Base-by-base conservation (phyloP, 2,888 invertebrate genomes). In the Pachliopta kotzebuea region DNA sequence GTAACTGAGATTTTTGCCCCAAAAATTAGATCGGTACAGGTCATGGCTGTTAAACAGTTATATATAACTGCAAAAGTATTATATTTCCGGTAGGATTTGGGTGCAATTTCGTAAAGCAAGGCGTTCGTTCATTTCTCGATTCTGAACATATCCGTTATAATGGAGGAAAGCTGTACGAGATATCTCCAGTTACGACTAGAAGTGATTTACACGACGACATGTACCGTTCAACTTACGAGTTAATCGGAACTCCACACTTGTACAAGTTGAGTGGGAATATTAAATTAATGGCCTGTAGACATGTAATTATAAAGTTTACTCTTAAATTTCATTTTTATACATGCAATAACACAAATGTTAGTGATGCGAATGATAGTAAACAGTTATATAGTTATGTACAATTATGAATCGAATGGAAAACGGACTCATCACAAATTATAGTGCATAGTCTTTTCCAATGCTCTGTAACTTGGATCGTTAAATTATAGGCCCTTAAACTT, bases 401-500 rank as follows among this genome's bases (percentile, higher is more conserved):
- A 37, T 37, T 37, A 8, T 37, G 37, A 37, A 37, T 14, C 26
- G 26, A 26, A 26, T 6, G 14, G 14, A 11, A 37, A 45, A 45
- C 45, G 11, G n/a, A 45, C 11, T 45, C n/a, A 45, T 45, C 6
- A 6, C 45, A 45, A 45, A 45, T n/a, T 45, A 45, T n/a, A 45
- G 18, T n/a, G 45, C n/a, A 45, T 18, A 18, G 45, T 45, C 18
- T 8, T 7, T n/a, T 45, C 45, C 45, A 45, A 45, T 45, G n/a
- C 45, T n/a, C 74, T 78, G 76, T 72, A 68, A 76, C 79, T 80
- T 75, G 70, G 71, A 73, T 73, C 72, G 71, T 76, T 74, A 72
- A 83, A 84, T 85, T 81, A 85, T 78, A 82, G 75, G 68, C 74
- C 76, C 76, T 78, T 81, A 80, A 81, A 77, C 76, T 80, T 79